Evolutionary conservation across 2,888 invertebrate species (phyloP).

Genomic region (Cactoblastis cactorum): DNA sequence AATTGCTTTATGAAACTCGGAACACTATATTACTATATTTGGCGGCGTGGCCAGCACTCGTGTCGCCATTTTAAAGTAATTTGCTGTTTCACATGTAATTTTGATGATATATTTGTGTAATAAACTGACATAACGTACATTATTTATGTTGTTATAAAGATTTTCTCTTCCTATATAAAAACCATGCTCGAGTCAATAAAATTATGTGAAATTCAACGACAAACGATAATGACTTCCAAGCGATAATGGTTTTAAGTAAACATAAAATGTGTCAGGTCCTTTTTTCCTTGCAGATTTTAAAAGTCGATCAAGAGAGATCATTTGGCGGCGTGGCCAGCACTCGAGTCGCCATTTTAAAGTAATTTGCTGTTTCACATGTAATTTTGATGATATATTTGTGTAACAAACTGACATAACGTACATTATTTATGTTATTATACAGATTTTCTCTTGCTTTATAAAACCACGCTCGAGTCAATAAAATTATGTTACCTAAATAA

Average conservation of each 20-base stretch:
- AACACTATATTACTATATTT: constrained; percentile 5
- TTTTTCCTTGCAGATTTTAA: no score
- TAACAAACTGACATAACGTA: neutral
- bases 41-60: neutral
- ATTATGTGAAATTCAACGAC: no score
- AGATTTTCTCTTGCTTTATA: no score
- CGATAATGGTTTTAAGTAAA: no score
- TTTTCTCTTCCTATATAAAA: no score
- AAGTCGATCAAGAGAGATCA: no score
- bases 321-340: neutral
- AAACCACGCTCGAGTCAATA: no score
- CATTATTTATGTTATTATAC: neutral
- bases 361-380: constrained; percentile 10
- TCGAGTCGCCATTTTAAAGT: neutral
- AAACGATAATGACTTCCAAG: no score
- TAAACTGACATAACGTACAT: neutral
- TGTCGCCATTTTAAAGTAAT: constrained; percentile 1
- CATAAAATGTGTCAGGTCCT: no score
- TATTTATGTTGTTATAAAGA: neutral
- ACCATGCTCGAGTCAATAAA: no score
- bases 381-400: constrained; percentile 6
- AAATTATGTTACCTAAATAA: no score
- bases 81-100: constrained; percentile 10
- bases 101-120: constrained; percentile 6
- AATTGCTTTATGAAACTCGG: constrained; percentile 5